These are phyloP conservation scores for Nyctibius grandis DNA, from an alignment of 2,797 vertebrate genomes.

Conservation along the genomic window DNA sequence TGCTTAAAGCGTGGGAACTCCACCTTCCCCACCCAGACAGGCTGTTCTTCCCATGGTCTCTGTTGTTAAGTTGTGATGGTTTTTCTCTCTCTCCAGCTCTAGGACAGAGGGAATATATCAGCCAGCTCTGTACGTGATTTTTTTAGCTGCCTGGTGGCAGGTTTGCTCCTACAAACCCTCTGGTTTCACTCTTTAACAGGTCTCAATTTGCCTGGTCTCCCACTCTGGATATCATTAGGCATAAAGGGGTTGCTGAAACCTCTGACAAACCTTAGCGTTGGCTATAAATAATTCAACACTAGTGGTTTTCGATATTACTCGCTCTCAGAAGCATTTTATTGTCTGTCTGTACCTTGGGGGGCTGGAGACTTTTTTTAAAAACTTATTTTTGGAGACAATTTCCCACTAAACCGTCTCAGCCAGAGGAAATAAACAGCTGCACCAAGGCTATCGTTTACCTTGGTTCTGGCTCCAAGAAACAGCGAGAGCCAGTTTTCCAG, in stretches of 20 bases:
- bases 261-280: neutral
- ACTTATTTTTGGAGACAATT: neutral
- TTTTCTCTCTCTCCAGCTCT: neutral
- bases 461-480: neutral
- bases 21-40: neutral
- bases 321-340: neutral
- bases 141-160: neutral
- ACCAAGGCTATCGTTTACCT: neutral
- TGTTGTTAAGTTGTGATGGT: neutral
- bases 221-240: neutral
- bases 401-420: neutral
- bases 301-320: neutral
- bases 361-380: neutral
- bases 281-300: constrained; percentile 7
- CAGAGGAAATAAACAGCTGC: neutral
- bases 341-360: constrained; percentile 1
- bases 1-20: neutral
- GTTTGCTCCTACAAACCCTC: neutral
- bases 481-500: neutral
- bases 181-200: neutral
- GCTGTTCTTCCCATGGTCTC: neutral
- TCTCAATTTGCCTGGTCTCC: neutral
- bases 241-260: neutral
- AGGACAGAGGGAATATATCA: neutral
- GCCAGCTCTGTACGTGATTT: neutral